Base-by-base conservation (phyloP, 1,140 invertebrate genomes). In the Sipha flava region DNA sequence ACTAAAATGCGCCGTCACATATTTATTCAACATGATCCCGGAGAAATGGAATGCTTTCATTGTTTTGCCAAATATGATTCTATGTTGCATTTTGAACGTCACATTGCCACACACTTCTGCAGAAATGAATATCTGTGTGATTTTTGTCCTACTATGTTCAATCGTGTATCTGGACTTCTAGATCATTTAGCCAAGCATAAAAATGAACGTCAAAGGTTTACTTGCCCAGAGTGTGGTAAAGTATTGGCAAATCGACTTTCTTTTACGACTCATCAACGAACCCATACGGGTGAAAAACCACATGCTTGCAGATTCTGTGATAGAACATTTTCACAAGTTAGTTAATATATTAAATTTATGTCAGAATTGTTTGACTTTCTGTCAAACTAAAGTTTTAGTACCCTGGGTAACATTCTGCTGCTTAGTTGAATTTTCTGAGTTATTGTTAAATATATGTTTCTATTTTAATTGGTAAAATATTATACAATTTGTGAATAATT, bases 261-360 rank as follows among this genome's bases (percentile, higher is more conserved):
- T n/a, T 80, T 66, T n/a, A 52, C 54, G 0, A 81, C 54, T 37
- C 88, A 89, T 80, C 80, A 87, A 16, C 82, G 87, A 5, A 86
- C 88, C 18, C 90, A 90, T 82, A 90, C 89, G 0, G 89, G 89
- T 0, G 88, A 90, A 81, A 87, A 89, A 68, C 90, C 90, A 0
- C 91, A 89, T 81, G 85, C 85, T 0, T 91, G 90, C 82, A 87
- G 87, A 3, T 86, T 86, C 47, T 91, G 90, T 82, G 84, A 86
- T 45, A 86, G 79, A 40, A 89, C 89, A 1, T 92, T 92, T 83
- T 91, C 90, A 62, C 87, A 91, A 9, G 91, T 82, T 2, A 49
- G 43, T n/a, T 31, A 10, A 49, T n/a, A 26, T 49, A 49, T n/a
- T 49, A 14, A n/a, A 14, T n/a, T 49, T 49, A n/a, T 49, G 16